phyloP scores from a whole-genome alignment of 2,888 invertebrate genomes.

The Dynastes maya region DNA sequence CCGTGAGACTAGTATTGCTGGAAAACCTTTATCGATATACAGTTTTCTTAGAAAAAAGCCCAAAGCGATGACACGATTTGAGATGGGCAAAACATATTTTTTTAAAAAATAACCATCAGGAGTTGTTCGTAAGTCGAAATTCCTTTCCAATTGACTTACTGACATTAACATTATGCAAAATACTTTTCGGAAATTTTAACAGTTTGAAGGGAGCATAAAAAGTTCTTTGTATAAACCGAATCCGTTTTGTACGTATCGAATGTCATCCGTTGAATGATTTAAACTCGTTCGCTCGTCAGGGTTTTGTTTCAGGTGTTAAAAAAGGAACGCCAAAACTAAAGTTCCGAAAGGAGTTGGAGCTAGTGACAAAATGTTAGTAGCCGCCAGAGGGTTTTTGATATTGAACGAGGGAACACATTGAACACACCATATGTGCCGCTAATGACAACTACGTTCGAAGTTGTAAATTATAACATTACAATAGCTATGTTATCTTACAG shows the following conservation, averaged over 20 bases:
- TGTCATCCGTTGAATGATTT: slow-evolving; percentile 56
- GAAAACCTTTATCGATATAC: background rate
- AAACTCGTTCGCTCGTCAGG: slow-evolving; percentile 35
- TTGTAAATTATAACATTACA: no score
- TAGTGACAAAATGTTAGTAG: no score
- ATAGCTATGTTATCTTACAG: no score
- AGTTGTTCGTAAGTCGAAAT: slow-evolving; percentile 27
- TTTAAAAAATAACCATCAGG: slow-evolving; percentile 1
- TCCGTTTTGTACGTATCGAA: slow-evolving; percentile 55
- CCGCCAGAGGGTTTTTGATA: no score
- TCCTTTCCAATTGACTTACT: slow-evolving; percentile 49
- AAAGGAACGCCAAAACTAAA: slow-evolving; percentile 1
- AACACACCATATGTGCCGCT: no score
- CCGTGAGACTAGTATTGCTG: slow-evolving; percentile 2
- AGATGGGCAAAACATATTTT: background rate
- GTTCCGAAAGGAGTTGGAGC: no score
- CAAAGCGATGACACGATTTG: background rate
- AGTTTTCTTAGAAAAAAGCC: background rate
- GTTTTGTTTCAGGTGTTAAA: slow-evolving; percentile 44
- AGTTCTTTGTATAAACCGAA: slow-evolving; percentile 55
- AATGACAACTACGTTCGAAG: no score
- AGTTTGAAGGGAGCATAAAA: slow-evolving; percentile 39
- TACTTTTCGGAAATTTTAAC: slow-evolving; percentile 52
- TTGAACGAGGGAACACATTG: no score
- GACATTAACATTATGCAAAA: slow-evolving; percentile 53